A percentile compares a stretch with the other conserved stretches of the same genome.
Conservation (phyloP, 2,888 invertebrate genomes). For the Mantis religiosa region DNA sequence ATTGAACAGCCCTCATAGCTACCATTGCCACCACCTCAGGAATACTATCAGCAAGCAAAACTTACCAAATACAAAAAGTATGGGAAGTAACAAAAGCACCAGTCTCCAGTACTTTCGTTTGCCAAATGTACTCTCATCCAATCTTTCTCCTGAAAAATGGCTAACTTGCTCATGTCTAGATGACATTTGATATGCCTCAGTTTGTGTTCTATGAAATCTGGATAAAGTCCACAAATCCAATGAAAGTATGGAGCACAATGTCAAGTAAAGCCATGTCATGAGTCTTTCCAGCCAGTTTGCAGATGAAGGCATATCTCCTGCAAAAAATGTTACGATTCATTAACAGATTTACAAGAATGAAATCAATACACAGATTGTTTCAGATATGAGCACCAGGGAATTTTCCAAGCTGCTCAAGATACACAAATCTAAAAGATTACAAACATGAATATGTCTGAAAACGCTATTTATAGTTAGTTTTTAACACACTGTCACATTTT, state of each 20-base stretch:
- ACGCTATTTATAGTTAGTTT: no score
- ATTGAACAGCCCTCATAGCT: no score
- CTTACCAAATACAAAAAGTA: slow-evolving; percentile 1
- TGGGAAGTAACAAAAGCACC: not conserved
- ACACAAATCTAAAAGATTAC: no score
- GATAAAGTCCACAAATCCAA: not conserved
- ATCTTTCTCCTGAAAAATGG: not conserved
- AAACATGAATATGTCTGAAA: no score
- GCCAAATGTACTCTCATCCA: not conserved
- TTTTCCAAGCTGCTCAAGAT: no score
- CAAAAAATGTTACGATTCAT: not conserved
- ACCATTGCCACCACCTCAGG: not conserved
- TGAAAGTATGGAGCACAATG: not conserved
- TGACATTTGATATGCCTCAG: not conserved
- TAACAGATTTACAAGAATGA: no score
- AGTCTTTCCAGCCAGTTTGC: not conserved
- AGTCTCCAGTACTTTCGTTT: not conserved
- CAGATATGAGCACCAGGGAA: no score
- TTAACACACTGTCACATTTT: no score
- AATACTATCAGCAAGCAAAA: not conserved
- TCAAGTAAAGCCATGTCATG: not conserved
- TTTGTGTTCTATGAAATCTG: not conserved
- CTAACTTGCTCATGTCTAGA: not conserved
- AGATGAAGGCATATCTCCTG: not conserved
- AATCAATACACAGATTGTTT: no score